Evolutionary conservation across 2,113 vertebrate genomes (phyloP).

Genomic region (Mungos mungo): DNA sequence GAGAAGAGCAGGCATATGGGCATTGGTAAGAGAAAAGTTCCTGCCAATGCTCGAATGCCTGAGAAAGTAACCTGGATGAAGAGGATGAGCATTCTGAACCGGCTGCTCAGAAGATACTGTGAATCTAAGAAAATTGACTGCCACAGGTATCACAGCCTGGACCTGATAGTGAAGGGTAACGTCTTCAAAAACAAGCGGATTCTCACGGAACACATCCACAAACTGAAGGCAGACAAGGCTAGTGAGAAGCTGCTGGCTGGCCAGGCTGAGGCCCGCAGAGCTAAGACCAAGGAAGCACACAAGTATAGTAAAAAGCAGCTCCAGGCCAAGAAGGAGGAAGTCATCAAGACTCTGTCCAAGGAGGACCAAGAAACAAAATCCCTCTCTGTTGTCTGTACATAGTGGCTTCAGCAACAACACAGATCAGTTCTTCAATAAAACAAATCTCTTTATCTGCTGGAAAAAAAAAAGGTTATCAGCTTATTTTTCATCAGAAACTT

Average conservation of each 20-base stretch:
- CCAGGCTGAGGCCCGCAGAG: conserved; percentile 96
- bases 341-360: conserved; percentile 96
- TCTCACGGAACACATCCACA: conserved; percentile 99
- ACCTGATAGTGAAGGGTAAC: conserved; percentile 97
- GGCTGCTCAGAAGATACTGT: conserved; percentile 95
- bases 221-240: conserved; percentile 98
- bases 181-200: conserved; percentile 99
- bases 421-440: conserved; percentile 56
- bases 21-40: conserved; percentile 96
- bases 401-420: neutral
- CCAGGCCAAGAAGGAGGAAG: conserved; percentile 97
- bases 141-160: conserved; percentile 99
- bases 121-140: conserved; percentile 99
- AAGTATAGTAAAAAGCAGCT: conserved; percentile 96
- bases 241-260: conserved; percentile 98
- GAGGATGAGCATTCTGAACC: conserved; percentile 96
- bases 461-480: neutral
- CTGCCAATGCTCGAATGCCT: conserved; percentile 97
- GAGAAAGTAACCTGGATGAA: conserved; percentile 98
- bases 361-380: conserved; percentile 94
- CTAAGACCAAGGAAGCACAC: conserved; percentile 98
- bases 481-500: neutral
- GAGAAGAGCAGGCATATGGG: neutral
- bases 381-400: neutral
- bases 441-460: conserved; percentile 19